A percentile compares a stretch with the other conserved stretches of the same genome.
These are phyloP conservation scores for Philereme vetulata DNA, from an alignment of 2,888 invertebrate genomes.

Conservation along the genomic window DNA sequence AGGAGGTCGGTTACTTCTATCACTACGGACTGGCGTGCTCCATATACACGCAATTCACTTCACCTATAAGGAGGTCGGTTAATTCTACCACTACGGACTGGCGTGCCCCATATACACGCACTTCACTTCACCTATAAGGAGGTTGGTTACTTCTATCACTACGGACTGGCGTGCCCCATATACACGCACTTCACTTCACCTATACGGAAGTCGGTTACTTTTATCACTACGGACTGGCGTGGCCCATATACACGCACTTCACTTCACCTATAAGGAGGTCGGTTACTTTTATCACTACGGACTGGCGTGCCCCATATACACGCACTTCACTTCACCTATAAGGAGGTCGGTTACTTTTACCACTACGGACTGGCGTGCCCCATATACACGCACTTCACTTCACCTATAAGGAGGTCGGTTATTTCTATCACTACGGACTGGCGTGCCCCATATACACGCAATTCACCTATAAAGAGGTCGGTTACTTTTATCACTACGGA, in stretches of 20 bases:
- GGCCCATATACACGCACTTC: conserved; percentile 98
- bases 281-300: conserved; percentile 98
- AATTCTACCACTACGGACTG: conserved; percentile 97
- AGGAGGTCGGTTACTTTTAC: conserved; percentile 92
- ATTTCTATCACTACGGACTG: conserved; percentile 97
- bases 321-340: conserved; percentile 99
- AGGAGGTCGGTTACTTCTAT: conserved; percentile 92
- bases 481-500: conserved; percentile 98
- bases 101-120: conserved; percentile 99
- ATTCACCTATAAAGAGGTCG: conserved; percentile 97
- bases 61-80: conserved; percentile 96
- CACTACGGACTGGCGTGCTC: conserved; percentile 99
- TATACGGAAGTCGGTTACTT: conserved; percentile 95
- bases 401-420: conserved; percentile 96
- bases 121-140: conserved; percentile 98
- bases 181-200: conserved; percentile 99
- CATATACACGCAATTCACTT: conserved; percentile 99
- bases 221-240: conserved; percentile 97
- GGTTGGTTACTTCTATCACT: conserved; percentile 96
- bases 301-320: conserved; percentile 97
- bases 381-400: conserved; percentile 99
- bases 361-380: conserved; percentile 99
- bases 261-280: conserved; percentile 97
- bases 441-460: conserved; percentile 99
- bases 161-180: conserved; percentile 97